Evolutionary conservation across 2,888 invertebrate species (phyloP), one percentile per base, ranked within the genome.

Genomic region (Neoascia interrupta): DNA sequence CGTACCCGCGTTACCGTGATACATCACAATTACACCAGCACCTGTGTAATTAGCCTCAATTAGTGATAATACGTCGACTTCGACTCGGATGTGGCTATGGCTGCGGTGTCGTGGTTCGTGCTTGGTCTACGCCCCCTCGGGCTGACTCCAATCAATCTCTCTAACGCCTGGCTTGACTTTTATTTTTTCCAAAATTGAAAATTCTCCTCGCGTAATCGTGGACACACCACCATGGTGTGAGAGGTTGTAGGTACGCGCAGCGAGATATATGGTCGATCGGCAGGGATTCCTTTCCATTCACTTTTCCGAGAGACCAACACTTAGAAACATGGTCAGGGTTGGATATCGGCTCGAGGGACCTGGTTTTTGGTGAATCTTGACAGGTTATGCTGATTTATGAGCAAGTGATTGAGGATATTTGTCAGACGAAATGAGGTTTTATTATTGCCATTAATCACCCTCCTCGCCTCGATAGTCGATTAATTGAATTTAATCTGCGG

Each of bases 371-470:
- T 81, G 84, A 79, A 72, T 80, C 83, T 80, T 82, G 84, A 81
- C 86, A 85, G 86, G 81, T 84, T 85, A 83, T 82, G 85, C 84
- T 87, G 86, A 85, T 85, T 87, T 87, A 85, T 85, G 85, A 61
- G 66, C 82, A 75, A 81, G 81, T 83, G 86, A 86, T 85, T 86
- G 85, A 76, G 74, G 79, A 83, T 84, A 84, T 86, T 86, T 86
- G 85, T 83, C 75, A 69, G 83, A 69, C 69, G 43, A 61, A 79
- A 79, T 79, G 79, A 79, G 79, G 68, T 68, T 79, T 79, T 79
- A 79, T 79, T 79, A 61, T 66, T 36, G 56, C 60, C 61, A 79
- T 79, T 68, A 79, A 79, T 79, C 72, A 79, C 64, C 54, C 72
- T 68, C 18, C 47, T 41, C 60, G 60, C 47, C 68, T 68, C 61